Evolutionary conservation across 2,797 vertebrate species (phyloP).

Genomic region (Morus bassanus): DNA sequence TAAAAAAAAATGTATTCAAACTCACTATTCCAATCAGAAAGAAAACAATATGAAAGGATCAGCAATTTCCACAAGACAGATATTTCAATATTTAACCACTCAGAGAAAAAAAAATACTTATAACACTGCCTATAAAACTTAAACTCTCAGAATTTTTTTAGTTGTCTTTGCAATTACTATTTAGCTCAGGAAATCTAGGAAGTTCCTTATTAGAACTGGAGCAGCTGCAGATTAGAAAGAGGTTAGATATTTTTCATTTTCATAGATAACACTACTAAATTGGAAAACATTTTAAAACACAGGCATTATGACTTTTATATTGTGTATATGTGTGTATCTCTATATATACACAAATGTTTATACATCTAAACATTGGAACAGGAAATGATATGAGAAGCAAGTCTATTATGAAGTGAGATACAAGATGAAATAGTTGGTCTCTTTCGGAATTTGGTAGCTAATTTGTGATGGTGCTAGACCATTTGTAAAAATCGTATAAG

Average conservation of each 20-base stretch:
- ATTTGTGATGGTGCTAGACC: not conserved
- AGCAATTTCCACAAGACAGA: not conserved
- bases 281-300: not conserved
- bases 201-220: not conserved
- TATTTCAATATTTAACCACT: not conserved
- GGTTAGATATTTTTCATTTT: not conserved
- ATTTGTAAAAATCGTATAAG: not conserved
- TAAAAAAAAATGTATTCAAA: rapidly evolving
- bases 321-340: not conserved
- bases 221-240: not conserved
- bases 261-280: not conserved
- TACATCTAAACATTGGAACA: not conserved
- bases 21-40: not conserved
- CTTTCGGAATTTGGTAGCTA: not conserved
- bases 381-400: not conserved
- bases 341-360: not conserved
- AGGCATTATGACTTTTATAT: not conserved
- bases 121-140: not conserved
- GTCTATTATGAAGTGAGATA: not conserved
- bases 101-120: not conserved
- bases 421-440: not conserved
- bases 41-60: not conserved
- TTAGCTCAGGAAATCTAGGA: not conserved
- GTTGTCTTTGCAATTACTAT: not conserved
- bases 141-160: not conserved